Evolutionary conservation across 2,113 vertebrate genomes (phyloP).

Genomic region (Centrocercus urophasianus): DNA sequence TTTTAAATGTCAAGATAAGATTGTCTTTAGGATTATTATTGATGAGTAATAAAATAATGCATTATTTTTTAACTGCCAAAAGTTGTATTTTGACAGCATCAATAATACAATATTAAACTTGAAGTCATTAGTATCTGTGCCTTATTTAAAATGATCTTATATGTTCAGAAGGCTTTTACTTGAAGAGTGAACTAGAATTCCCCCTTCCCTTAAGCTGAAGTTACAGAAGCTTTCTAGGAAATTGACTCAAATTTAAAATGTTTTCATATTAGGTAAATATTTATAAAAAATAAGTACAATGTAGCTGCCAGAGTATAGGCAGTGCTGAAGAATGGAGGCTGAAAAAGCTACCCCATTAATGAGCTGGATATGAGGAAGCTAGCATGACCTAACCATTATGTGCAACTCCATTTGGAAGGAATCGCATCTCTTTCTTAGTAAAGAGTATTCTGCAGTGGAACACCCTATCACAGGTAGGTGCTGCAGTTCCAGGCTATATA

Average conservation of each 20-base stretch:
- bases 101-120: slow-evolving; percentile 38
- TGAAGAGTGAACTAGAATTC: neutral
- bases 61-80: slow-evolving; percentile 29
- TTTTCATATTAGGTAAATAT: neutral
- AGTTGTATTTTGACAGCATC: slow-evolving; percentile 34
- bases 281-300: neutral
- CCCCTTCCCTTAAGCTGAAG: neutral
- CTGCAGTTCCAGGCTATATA: neutral
- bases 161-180: neutral
- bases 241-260: neutral
- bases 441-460: neutral
- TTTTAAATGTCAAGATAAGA: slow-evolving; percentile 6
- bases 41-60: slow-evolving; percentile 9
- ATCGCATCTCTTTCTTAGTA: neutral
- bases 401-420: neutral
- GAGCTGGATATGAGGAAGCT: neutral
- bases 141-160: slow-evolving; percentile 8
- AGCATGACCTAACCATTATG: neutral
- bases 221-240: neutral
- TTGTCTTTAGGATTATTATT: neutral
- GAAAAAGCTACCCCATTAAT: neutral
- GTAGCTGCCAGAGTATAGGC: neutral
- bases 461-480: neutral
- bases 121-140: slow-evolving; percentile 23
- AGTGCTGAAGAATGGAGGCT: neutral